A percentile compares a stretch with the other conserved stretches of the same genome.
Evolutionary conservation across 2,113 vertebrate genomes (phyloP).

Genomic region (Chloroceryle aenea): DNA sequence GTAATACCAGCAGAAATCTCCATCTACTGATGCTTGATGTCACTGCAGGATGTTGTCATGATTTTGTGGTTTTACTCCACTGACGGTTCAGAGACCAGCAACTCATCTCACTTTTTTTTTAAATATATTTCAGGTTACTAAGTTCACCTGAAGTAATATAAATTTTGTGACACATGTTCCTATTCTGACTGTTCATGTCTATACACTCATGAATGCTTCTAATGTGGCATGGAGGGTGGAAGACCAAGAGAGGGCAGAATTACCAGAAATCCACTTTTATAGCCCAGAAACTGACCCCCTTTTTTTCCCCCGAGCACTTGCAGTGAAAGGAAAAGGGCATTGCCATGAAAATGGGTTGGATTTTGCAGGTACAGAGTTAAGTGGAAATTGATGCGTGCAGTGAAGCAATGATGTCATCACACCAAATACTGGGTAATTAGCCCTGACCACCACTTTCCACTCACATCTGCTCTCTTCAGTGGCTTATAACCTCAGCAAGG

Average conservation of each 20-base stretch:
- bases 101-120: not conserved
- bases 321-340: not conserved
- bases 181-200: not conserved
- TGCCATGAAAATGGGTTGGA: conserved; percentile 11
- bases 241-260: not conserved
- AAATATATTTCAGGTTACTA: not conserved
- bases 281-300: not conserved
- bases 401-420: not conserved
- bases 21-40: accelerated
- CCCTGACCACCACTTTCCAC: conserved; percentile 3
- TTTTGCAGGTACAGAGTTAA: not conserved
- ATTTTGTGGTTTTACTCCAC: not conserved
- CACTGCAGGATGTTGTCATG: not conserved
- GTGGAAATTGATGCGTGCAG: not conserved
- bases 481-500: not conserved
- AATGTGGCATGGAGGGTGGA: accelerated
- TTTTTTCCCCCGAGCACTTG: accelerated
- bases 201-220: accelerated
- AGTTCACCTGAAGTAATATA: not conserved
- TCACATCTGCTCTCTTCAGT: not conserved
- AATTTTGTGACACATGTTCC: not conserved
- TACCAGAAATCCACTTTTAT: not conserved
- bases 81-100: not conserved
- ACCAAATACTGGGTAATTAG: accelerated
- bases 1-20: not conserved